Conservation (phyloP, 2,113 vertebrate genomes). For the Myodes glareolus region DNA sequence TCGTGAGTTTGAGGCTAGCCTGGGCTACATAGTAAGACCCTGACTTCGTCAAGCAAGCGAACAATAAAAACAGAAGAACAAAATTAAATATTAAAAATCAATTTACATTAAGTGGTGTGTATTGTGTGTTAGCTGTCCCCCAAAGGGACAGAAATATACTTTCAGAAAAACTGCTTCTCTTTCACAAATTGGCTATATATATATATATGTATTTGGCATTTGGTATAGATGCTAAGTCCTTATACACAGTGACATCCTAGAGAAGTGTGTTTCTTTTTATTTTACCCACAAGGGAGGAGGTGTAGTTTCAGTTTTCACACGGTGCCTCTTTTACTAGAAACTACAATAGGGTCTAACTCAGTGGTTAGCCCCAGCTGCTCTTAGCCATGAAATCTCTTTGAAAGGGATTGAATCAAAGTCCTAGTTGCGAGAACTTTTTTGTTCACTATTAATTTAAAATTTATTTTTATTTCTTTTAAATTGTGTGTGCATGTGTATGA, state of each 20-base stretch:
- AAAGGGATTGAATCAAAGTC: no score
- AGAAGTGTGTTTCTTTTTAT: neutral
- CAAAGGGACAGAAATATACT: neutral
- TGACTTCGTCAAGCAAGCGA: neutral
- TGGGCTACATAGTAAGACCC: neutral
- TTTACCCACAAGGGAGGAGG: no score
- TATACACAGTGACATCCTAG: neutral
- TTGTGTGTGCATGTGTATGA: no score
- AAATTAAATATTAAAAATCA: neutral
- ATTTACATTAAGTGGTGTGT: conserved; percentile 17
- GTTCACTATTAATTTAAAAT: no score
- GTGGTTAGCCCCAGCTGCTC: no score
- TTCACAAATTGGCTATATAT: neutral
- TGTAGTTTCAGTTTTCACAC: no score
- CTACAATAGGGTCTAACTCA: no score
- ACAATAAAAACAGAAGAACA: neutral
- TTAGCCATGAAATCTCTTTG: no score
- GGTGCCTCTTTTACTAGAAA: neutral
- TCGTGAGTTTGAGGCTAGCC: neutral
- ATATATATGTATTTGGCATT: conserved; percentile 14
- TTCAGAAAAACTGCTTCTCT: neutral
- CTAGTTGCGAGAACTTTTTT: no score
- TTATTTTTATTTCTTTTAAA: no score
- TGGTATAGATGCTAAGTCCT: neutral
- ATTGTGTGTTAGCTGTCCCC: neutral